Base-by-base conservation (phyloP, 2,888 invertebrate genomes). In the Cyaniris semiargus region DNA sequence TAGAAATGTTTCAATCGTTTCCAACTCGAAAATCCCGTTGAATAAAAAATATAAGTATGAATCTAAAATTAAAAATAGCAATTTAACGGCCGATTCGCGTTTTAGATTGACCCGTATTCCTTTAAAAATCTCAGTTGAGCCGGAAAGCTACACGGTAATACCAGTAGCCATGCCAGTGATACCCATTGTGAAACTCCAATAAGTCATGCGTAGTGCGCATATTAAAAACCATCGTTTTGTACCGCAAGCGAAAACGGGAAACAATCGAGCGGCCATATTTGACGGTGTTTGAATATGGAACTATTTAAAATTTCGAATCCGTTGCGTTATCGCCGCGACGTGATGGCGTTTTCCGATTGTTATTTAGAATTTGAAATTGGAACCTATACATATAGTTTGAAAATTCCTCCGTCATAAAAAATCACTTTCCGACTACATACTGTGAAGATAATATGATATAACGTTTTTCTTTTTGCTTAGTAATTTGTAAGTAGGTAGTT, bases 261-360 rank as follows among this genome's bases (percentile, higher is more conserved):
- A 93, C 93, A 93, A 92, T 92, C 87, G 90, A 81, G 83, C 83
- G 85, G 88, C 93, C 93, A 93, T 93, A 92, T 93, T 91, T 89
- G 92, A 89, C 86, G 85, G 85, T 86, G 88, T 91, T 91, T 90
- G 89, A 90, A 90, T 90, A 91, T 91, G 90, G 91, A 91, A 93
- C 92, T 94, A 93, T 93, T 94, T 94, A 92, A 93, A 93, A 93
- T 93, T 93, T 93, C 89, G 93, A 93, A 93, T 92, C 91, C 93
- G 93, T 93, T 92, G 90, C 90, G 91, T 92, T 93, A 93, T 92
- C 90, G 93, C 86, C 82, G 86, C 85, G 87, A 92, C 93, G 92
- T 92, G 93, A 88, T 89, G 89, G 89, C 90, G 88, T 91, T 91
- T 90, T 88, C 88, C 90, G 89, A 92, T 92, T 91, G 92, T 91